phyloP scores from a whole-genome alignment of 2,113 vertebrate species.

The Trogon surrucura region DNA sequence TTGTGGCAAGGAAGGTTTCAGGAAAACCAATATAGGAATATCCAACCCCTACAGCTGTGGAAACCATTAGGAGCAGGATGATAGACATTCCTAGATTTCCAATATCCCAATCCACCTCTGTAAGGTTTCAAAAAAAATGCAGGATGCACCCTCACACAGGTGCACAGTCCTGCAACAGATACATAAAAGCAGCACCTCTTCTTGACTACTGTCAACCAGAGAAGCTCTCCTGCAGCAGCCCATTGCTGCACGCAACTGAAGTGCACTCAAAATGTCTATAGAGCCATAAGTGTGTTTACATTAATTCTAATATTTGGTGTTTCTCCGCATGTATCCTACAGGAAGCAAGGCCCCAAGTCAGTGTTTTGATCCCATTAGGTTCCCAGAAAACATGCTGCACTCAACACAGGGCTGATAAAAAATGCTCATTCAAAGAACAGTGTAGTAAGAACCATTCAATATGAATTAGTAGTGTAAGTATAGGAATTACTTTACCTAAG shows the following conservation, averaged over 20 bases:
- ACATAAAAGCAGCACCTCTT: background rate
- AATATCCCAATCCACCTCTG: background rate
- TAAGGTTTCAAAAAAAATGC: background rate
- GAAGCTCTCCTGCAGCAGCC: background rate
- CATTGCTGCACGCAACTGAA: background rate
- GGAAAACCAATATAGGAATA: background rate
- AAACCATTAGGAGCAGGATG: background rate
- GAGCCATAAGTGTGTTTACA: background rate
- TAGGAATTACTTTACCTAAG: background rate
- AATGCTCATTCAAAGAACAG: background rate
- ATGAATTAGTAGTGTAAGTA: background rate
- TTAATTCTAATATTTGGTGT: background rate
- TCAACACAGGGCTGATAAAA: background rate
- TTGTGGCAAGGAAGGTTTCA: background rate
- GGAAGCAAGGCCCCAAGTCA: rapidly evolving
- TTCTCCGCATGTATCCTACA: background rate
- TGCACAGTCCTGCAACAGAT: background rate
- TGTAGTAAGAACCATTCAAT: background rate
- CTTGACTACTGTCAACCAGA: background rate
- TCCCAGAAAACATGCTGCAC: background rate
- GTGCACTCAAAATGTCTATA: background rate
- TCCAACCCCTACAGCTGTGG: background rate
- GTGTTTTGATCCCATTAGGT: background rate
- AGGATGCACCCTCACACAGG: background rate
- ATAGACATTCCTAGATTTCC: background rate